Evolutionary conservation across 2,113 vertebrate genomes (phyloP).

Genomic region (Lagopus leucura): DNA sequence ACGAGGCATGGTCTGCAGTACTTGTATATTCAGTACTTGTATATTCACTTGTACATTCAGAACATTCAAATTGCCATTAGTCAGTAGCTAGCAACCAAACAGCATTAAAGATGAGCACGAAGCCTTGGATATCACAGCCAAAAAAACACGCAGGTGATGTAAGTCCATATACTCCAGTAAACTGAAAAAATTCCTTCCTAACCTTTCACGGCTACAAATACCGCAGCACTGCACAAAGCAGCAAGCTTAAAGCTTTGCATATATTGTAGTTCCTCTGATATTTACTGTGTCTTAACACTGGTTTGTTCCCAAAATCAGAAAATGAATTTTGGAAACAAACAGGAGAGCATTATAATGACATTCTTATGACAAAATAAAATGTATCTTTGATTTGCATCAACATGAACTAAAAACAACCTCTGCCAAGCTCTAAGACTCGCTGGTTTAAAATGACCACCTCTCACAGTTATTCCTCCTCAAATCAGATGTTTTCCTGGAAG

Average conservation of each 20-base stretch:
- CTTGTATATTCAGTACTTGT: no score
- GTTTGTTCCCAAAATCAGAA: neutral
- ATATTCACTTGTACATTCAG: no score
- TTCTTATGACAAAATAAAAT: neutral
- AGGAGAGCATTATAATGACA: neutral
- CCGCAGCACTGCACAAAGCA: neutral
- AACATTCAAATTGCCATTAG: neutral
- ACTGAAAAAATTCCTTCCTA: neutral
- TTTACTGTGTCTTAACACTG: neutral
- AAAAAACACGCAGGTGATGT: neutral
- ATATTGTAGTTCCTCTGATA: neutral
- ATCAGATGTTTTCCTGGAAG: neutral
- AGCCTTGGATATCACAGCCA: neutral
- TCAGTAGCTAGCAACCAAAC: neutral
- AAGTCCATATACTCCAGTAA: neutral
- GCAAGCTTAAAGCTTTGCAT: neutral
- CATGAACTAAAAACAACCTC: neutral
- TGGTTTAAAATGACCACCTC: neutral
- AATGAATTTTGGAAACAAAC: neutral
- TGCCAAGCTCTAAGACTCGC: neutral
- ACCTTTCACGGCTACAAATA: neutral
- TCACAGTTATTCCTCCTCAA: neutral
- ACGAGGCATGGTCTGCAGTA: accelerated
- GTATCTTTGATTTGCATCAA: neutral
- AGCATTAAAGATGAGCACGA: neutral